These are phyloP conservation scores for Corvus cornix DNA, from an alignment of 2,113 vertebrate species.

Conservation along the genomic window DNA sequence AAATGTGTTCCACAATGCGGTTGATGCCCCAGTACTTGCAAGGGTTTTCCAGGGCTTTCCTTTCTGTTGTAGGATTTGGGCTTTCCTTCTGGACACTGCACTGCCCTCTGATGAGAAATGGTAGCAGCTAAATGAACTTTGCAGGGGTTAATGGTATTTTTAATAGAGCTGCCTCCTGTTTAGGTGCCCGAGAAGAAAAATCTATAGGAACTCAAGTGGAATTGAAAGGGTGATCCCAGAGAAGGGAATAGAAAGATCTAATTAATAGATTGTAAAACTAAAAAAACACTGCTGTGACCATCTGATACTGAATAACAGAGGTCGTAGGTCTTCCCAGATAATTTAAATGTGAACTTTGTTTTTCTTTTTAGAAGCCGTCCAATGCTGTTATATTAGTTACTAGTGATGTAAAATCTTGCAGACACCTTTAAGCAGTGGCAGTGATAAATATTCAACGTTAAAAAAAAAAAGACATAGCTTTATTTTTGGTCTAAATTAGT, in stretches of 20 bases:
- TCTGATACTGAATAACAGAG: conserved; percentile 8
- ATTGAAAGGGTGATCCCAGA: neutral
- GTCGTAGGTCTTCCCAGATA: neutral
- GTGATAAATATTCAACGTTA: neutral
- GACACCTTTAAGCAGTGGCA: neutral
- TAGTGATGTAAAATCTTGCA: conserved; percentile 2
- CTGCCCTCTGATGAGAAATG: conserved; percentile 3
- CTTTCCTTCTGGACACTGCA: neutral
- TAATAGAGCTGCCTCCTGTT: conserved; percentile 14
- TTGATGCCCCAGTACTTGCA: neutral
- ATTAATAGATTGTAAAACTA: conserved; percentile 43
- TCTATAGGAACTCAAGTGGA: neutral
- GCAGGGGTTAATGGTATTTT: conserved; percentile 10
- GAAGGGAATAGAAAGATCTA: conserved; percentile 32
- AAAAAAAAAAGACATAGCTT: neutral
- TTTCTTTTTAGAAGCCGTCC: neutral
- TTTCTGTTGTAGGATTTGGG: neutral
- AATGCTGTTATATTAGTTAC: neutral
- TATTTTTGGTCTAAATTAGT: conserved; percentile 16
- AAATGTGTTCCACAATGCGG: neutral
- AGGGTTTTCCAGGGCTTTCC: neutral
- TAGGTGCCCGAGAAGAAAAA: neutral
- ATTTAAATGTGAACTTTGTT: neutral
- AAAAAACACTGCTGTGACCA: neutral
- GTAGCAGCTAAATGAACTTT: conserved; percentile 2